Percentiles rank a stretch among this genome's conserved stretches.
phyloP scores from a whole-genome alignment of 2,113 vertebrate genomes.

The Cyphomyrus plagiostoma region DNA sequence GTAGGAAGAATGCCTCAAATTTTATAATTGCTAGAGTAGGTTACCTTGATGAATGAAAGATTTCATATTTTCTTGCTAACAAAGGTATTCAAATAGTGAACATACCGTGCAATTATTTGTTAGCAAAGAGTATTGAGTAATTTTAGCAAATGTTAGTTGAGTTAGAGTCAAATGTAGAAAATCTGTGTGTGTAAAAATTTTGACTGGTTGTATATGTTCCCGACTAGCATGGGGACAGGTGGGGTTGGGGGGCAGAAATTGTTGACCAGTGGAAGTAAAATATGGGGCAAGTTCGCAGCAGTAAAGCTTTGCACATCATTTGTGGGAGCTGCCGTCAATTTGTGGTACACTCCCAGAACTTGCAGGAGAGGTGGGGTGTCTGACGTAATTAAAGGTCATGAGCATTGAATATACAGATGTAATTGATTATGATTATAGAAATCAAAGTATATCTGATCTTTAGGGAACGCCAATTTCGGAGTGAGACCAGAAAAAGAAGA shows the following conservation, averaged over 20 bases:
- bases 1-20: background rate
- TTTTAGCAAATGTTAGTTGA: background rate
- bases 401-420: background rate
- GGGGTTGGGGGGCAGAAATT: too few relatives aligned
- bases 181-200: background rate
- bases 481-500: background rate
- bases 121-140: background rate
- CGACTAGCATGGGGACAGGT: too few relatives aligned
- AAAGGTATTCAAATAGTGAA: background rate
- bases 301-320: background rate
- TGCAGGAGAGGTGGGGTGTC: background rate
- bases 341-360: background rate
- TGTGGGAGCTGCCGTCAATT: background rate
- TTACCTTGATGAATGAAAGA: background rate
- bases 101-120: background rate
- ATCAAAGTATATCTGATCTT: background rate
- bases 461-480: conserved; percentile 16
- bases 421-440: background rate
- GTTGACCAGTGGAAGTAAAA: background rate
- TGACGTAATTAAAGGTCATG: background rate
- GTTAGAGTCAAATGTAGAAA: background rate
- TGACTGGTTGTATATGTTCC: background rate
- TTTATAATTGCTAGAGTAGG: background rate
- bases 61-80: background rate
- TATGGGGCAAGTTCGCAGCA: background rate